Evolutionary conservation across 2,113 vertebrate genomes (phyloP), one percentile per base, ranked within the genome.

Genomic region (Indicator indicator): DNA sequence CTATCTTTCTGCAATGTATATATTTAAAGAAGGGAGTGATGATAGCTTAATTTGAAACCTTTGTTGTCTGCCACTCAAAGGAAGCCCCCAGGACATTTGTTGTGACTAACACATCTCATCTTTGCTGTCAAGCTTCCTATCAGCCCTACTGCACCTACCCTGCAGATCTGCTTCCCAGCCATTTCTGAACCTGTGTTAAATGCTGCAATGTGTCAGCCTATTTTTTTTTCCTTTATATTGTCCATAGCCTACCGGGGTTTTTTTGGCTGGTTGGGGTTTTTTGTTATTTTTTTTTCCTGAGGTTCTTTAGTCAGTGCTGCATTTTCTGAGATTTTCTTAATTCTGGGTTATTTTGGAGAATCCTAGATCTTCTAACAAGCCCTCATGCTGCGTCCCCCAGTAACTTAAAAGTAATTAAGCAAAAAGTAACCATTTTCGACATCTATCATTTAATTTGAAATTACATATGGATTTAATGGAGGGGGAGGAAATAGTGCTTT

Each of bases 391-490:
- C 94, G 97, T 97, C 55, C 97, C 86, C 95, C 86, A 63, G 86
- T 87, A 95, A 94, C 96, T 97, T 97, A 87, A 97, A 97, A 97
- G 86, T 92, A 98, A 98, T 98, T 98, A 97, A 95, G 97, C 89
- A 97, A 97, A 97, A 97, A 97, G 89, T 97, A 95, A 97, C 48
- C 2, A 96, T 96, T 97, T 95, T 95, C 71, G 32, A 97, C 93
- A 97, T 98, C 96, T 98, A 97, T 97, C 97, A 96, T 94, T 95
- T 97, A 97, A 97, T 98, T 97, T 97, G 91, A 98, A 98, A 98
- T 97, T 97, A 94, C 95, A 95, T 95, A 94, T 94, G 94, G 97
- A 96, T 95, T 94, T 91, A 94, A 93, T 98, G 93, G 89, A 92
- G 59, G 84, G 89, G 88, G 94, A 95, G 93, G 94, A 95, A 97